phyloP scores from a whole-genome alignment of 2,113 vertebrate species.

The Lampris megalopsis region DNA sequence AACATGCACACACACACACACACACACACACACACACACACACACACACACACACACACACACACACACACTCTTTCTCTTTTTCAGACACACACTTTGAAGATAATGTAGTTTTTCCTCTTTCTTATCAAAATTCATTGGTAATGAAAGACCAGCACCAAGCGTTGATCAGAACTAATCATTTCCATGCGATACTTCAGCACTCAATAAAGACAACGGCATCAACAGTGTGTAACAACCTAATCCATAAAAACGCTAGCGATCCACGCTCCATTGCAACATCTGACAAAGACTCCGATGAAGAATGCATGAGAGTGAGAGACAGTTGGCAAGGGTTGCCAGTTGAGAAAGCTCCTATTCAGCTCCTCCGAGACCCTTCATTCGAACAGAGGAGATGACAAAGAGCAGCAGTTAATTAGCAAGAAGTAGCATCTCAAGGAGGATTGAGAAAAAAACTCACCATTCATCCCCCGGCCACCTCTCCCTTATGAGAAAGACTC shows the following conservation, averaged over 20 bases:
- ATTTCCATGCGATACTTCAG: slow-evolving; percentile 29
- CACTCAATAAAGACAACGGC: slow-evolving; percentile 26
- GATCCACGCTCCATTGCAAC: slow-evolving; percentile 69
- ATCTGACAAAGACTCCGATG: slow-evolving; percentile 63
- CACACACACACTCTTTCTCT: no score
- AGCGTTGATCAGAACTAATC: slow-evolving; percentile 10
- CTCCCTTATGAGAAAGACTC: slow-evolving; percentile 70
- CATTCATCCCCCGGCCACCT: slow-evolving; percentile 74
- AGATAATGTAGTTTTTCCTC: slow-evolving; percentile 24
- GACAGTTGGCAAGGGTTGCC: slow-evolving; percentile 72
- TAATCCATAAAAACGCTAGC: slow-evolving; percentile 73
- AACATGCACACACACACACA: slow-evolving; percentile 11
- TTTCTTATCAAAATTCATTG: slow-evolving; percentile 59
- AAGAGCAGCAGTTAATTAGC: slow-evolving; percentile 84
- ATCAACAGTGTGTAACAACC: slow-evolving; percentile 13
- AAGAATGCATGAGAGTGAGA: slow-evolving; percentile 62
- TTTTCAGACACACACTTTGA: slow-evolving; percentile 17
- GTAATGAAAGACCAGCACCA: slow-evolving; percentile 37
- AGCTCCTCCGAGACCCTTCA: slow-evolving; percentile 65
- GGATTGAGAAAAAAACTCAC: slow-evolving; percentile 67
- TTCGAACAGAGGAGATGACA: slow-evolving; percentile 74
- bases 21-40: slow-evolving; percentile 14
- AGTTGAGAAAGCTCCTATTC: slow-evolving; percentile 69
- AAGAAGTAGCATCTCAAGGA: slow-evolving; percentile 81
- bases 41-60: slow-evolving; percentile 24